Evolutionary conservation across 2,797 vertebrate genomes (phyloP), one percentile per base, ranked within the genome.

Genomic region (Acomys russatus): DNA sequence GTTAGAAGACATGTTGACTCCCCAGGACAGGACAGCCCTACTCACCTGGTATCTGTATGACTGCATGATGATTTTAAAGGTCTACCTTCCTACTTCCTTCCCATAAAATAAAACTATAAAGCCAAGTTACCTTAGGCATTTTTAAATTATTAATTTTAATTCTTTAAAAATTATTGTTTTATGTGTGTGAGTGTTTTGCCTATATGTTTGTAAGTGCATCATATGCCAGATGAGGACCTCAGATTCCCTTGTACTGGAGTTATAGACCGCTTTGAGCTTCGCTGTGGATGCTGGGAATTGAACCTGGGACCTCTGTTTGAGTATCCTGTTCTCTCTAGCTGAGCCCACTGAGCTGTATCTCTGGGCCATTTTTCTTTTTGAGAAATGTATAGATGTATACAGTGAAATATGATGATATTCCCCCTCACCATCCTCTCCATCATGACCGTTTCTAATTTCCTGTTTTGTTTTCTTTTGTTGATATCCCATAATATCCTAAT

Each of bases 11-110:
- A 4, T 30, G 30, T 6, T 25, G 66, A 14, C 4, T 23, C 15
- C 10, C 5, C 0, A 68, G 49, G 83, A 66, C 2, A 87, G 14
- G 44, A 18, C 14, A 6, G 1, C 35, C 1, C 44, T 76, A 20
- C 20, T 61, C 12, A 35, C 35, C 51, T 88, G 59, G 12, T 61
- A 14, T 33, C 30, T 64, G 0, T 33, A 38, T 49, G 49, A 88
- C 9, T 78, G 2, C 38, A 44, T 23, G 82, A 87, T 77, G 38
- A 86, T 83, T 89, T 95, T 91, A 91, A 82, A 74, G 35, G 17
- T 93, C 49, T 95, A 80, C 54, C 0, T 23, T 54, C 63, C 44
- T 4, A 15, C 49, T 88, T 91, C 44, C 9, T 82, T 93, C 66
- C 25, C 77, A 87, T 28, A 9, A 59, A 87, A 20, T 59, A 28